Evolutionary conservation across 2,113 vertebrate species (phyloP).

Genomic region (Dicrurus megarhynchus): DNA sequence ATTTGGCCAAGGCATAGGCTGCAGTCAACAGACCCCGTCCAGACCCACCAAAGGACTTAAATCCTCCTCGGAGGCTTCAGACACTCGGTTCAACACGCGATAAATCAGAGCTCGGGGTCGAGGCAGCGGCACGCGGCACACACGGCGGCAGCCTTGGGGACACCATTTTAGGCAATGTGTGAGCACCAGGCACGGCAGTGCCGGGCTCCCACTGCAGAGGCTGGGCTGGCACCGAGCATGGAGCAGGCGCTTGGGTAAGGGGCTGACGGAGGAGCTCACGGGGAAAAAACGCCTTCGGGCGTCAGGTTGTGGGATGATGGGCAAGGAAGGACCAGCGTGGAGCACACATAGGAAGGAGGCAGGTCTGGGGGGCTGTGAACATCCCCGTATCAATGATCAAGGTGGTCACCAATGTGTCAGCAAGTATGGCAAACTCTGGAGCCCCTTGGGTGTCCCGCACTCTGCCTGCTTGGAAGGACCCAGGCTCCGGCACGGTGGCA

Average conservation of each 20-base stretch:
- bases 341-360: accelerated
- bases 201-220: neutral
- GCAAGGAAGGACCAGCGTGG: neutral
- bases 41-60: neutral
- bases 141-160: neutral
- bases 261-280: neutral
- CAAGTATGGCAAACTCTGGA: neutral
- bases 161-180: constrained; percentile 63
- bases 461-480: neutral
- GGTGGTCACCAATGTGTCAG: neutral
- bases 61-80: neutral
- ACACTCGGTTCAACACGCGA: neutral
- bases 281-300: accelerated
- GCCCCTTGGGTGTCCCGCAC: accelerated
- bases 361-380: neutral
- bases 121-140: neutral
- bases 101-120: neutral
- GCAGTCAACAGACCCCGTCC: neutral
- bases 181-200: neutral
- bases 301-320: neutral
- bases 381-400: accelerated
- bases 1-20: neutral
- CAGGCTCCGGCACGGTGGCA: accelerated
- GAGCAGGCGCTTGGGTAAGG: neutral
- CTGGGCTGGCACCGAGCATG: neutral